Conservation (phyloP, 2,888 invertebrate species). For the Entomobrya proxima region DNA sequence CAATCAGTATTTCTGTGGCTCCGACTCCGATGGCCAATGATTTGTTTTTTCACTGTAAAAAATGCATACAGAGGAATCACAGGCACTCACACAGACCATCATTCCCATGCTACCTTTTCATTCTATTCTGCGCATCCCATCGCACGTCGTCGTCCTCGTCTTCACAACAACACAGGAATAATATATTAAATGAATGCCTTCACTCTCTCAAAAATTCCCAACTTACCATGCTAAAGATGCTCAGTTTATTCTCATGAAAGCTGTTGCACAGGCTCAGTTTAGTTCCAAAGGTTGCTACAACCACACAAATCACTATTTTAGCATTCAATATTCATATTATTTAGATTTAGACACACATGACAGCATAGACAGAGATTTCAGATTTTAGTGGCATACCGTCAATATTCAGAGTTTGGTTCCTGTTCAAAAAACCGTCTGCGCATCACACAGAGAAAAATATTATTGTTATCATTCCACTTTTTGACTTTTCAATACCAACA, state of each 20-base stretch:
- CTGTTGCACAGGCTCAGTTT: slow-evolving; percentile 14
- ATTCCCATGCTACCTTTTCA: background rate
- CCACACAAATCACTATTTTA: slow-evolving; percentile 8
- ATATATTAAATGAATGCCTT: background rate
- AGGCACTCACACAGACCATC: background rate
- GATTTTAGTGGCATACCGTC: background rate
- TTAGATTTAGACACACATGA: background rate
- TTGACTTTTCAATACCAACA: background rate
- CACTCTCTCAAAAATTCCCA: slow-evolving; percentile 1
- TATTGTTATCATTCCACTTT: background rate
- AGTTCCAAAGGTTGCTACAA: slow-evolving; percentile 37
- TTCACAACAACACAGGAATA: background rate
- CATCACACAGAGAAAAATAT: background rate
- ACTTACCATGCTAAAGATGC: slow-evolving; percentile 21
- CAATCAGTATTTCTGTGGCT: background rate
- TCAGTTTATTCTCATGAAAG: background rate
- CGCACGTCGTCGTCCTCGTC: background rate
- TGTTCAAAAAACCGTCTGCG: background rate
- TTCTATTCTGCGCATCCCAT: background rate
- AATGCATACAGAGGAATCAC: slow-evolving; percentile 10
- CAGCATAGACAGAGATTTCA: background rate
- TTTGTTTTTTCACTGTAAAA: slow-evolving; percentile 16
- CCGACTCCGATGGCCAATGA: slow-evolving; percentile 25
- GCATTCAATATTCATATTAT: too few species aligned
- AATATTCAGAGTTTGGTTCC: background rate